phyloP scores from a whole-genome alignment of 1,140 invertebrate species.

The Polypedilum pembai region DNA sequence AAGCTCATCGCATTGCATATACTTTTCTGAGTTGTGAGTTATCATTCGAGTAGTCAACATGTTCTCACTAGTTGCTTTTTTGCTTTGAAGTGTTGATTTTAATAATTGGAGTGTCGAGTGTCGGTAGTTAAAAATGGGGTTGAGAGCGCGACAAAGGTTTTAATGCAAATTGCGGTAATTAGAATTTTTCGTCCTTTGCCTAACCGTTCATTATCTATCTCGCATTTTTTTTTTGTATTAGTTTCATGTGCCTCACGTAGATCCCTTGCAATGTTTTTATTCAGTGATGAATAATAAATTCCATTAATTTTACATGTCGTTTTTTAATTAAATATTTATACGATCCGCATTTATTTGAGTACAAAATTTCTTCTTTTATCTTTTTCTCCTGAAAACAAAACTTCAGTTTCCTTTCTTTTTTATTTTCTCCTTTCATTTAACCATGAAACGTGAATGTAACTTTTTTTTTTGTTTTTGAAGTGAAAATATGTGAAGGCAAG shows the following conservation, averaged over 20 bases:
- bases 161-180: neutral
- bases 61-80: neutral
- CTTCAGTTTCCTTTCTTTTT: too few species aligned
- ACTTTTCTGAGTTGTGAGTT: neutral
- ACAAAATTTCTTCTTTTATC: neutral
- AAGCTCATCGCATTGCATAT: neutral
- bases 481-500: too few species aligned
- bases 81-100: neutral
- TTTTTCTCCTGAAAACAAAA: too few species aligned
- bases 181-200: neutral
- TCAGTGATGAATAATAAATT: constrained; percentile 19
- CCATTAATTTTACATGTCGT: constrained; percentile 18
- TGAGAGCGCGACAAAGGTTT: neutral
- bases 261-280: neutral
- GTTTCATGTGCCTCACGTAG: neutral
- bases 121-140: neutral
- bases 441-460: too few species aligned
- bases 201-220: neutral
- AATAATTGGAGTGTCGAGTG: neutral
- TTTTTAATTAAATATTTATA: neutral
- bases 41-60: constrained; percentile 11
- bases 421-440: too few species aligned
- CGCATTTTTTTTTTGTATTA: neutral
- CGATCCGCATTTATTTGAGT: neutral
- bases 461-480: too few species aligned